These are phyloP conservation scores for Lophotriccus pileatus DNA, from an alignment of 2,797 vertebrate genomes.

Conservation along the genomic window DNA sequence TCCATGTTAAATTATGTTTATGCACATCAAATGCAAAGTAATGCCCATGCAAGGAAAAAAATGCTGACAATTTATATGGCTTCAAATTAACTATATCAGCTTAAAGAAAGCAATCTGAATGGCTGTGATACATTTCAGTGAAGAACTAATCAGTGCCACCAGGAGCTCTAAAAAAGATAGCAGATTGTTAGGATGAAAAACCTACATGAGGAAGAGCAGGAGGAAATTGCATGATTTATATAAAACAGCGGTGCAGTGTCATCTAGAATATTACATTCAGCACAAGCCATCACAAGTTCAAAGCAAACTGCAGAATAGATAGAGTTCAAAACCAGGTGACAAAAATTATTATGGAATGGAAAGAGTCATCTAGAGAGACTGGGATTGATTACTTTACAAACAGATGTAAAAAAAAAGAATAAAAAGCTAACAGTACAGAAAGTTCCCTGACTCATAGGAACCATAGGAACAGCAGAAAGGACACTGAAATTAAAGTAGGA, in stretches of 20 bases:
- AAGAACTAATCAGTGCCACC: neutral
- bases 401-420: neutral
- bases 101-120: neutral
- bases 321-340: conserved; percentile 22
- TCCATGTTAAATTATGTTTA: neutral
- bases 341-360: neutral
- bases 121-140: neutral
- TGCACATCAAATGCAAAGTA: neutral
- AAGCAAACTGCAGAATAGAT: neutral
- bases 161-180: neutral
- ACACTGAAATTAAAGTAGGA: neutral
- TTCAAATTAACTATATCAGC: neutral
- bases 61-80: neutral
- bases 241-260: neutral
- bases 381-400: neutral
- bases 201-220: neutral
- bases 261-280: neutral
- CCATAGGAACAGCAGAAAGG: neutral
- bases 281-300: conserved; percentile 3
- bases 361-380: neutral
- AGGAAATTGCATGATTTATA: neutral
- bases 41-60: neutral
- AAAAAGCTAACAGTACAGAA: neutral
- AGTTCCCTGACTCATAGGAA: neutral
- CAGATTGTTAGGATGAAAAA: neutral